phyloP scores from a whole-genome alignment of 2,888 invertebrate species.

The Deilephila elpenor region DNA sequence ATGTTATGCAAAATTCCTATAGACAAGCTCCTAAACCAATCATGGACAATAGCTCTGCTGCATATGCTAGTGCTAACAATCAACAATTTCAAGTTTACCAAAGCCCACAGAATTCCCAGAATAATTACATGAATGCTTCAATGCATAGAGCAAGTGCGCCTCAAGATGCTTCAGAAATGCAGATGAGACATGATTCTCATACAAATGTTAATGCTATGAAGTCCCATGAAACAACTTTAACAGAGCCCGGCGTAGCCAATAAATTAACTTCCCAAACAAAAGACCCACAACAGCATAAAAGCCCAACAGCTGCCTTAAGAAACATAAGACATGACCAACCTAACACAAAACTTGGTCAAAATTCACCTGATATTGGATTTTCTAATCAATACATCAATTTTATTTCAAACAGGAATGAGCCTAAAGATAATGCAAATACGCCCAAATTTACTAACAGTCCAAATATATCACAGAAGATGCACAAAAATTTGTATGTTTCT shows the following conservation, averaged over 20 bases:
- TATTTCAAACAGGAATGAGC: constrained; percentile 80
- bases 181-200: constrained; percentile 55
- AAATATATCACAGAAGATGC: constrained; percentile 81
- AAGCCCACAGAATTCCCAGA: constrained; percentile 70
- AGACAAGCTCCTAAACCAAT: constrained; percentile 67
- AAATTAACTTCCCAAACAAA: constrained; percentile 58
- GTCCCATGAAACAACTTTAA: constrained; percentile 49
- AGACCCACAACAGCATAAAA: constrained; percentile 61
- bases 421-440: constrained; percentile 82
- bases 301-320: constrained; percentile 72
- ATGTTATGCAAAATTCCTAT: constrained; percentile 67
- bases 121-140: constrained; percentile 58
- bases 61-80: constrained; percentile 59
- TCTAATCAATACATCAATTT: constrained; percentile 80
- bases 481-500: constrained; percentile 80
- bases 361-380: constrained; percentile 78
- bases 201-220: constrained; percentile 45
- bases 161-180: constrained; percentile 58
- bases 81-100: constrained; percentile 76
- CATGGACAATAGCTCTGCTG: constrained; percentile 57
- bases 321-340: constrained; percentile 79
- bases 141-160: constrained; percentile 52
- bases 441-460: constrained; percentile 82
- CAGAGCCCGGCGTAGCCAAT: constrained; percentile 56
- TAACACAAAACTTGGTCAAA: constrained; percentile 68